Base-by-base conservation (phyloP, 2,888 invertebrate genomes). In the Drosophila parthenogenetica region DNA sequence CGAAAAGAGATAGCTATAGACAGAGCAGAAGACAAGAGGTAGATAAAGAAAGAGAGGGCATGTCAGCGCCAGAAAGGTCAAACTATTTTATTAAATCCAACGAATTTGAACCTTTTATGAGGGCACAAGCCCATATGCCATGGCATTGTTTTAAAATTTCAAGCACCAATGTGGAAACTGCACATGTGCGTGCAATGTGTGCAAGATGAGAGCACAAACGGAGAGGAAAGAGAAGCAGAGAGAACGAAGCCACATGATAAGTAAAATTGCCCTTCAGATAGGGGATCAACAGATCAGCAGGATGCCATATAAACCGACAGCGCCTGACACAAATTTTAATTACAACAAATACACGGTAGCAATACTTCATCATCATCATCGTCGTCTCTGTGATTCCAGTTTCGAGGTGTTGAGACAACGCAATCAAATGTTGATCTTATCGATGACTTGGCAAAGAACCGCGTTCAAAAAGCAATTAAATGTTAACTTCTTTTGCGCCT, bases 161-260 rank as follows among this genome's bases (percentile, higher is more conserved):
- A 35, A 42, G n/a, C 19, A 35, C 2, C 29, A 8, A 29, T 29
- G 5, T 8, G 29, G 8, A 83, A 81, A 71, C 70, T 60, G 69
- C 84, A 86, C 86, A 85, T 86, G 84, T 85, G 85, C 72, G 51
- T 66, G 72, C 85, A 84, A 84, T 79, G 72, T 85, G 85, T 73
- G 78, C 59, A 53, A 46, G 45, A 17, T 32, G 50, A 42, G 7
- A 32, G 29, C 29, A 29, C 8, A 5, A 29, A 29, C 0, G 8
- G 8, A 29, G 29, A 29, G 29, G 2, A 42, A 11, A 35, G 8
- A 42, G 45, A 8, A n/a, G 32, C 17, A 19, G 8, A 37, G n/a
- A 43, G 39, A 40, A 11, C 8, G 7, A 29, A 29, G 29, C 29
- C 29, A 29, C 29, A 29, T 29, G 29, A 29, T 29, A 29, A 29